Evolutionary conservation across 2,113 vertebrate genomes (phyloP).

Genomic region (Alaudala cheleensis): DNA sequence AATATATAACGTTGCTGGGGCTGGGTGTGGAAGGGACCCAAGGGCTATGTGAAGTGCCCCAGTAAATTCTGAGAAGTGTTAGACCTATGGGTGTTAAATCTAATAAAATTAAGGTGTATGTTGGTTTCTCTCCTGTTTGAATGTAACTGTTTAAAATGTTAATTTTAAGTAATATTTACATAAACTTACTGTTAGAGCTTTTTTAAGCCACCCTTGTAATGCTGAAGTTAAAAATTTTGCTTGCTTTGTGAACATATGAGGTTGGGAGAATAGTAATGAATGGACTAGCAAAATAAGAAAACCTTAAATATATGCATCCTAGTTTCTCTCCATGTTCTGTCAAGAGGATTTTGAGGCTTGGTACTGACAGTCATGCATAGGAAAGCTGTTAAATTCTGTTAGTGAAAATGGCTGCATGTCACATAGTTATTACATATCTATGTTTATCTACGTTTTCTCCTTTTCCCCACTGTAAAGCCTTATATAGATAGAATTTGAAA

Average conservation of each 20-base stretch:
- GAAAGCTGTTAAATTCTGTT: neutral
- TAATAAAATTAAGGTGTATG: neutral
- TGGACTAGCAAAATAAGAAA: neutral
- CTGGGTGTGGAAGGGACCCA: neutral
- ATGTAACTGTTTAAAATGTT: neutral
- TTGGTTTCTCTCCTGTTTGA: neutral
- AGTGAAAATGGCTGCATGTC: neutral
- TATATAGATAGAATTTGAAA: neutral
- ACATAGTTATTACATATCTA: neutral
- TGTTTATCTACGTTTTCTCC: neutral
- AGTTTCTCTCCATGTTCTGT: neutral
- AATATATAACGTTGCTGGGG: neutral
- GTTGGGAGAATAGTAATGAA: neutral
- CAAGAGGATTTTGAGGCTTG: neutral
- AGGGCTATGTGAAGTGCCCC: neutral
- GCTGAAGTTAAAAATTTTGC: neutral
- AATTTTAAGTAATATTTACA: neutral
- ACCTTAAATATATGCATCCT: neutral
- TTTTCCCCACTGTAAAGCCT: neutral
- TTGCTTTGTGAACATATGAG: neutral
- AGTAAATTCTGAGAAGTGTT: neutral
- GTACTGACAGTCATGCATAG: neutral
- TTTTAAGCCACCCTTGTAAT: neutral
- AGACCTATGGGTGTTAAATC: neutral
- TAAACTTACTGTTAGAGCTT: neutral